Evolutionary conservation across 1,140 invertebrate species (phyloP).

Genomic region (Pseudomyrmex gracilis): DNA sequence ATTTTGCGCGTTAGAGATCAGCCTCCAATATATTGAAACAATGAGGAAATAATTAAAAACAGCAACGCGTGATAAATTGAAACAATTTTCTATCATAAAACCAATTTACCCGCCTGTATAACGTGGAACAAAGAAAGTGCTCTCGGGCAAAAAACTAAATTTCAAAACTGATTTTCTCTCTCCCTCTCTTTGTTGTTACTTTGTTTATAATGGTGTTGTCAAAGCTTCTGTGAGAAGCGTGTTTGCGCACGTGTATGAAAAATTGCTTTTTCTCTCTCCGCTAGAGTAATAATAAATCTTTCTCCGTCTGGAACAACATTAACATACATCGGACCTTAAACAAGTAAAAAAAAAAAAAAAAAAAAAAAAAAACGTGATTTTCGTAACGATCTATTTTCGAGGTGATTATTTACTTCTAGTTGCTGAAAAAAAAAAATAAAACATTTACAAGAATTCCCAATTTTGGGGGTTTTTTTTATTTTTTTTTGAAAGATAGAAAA

Average conservation of each 20-base stretch:
- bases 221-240: neutral
- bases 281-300: neutral
- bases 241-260: slow-evolving; percentile 9
- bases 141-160: neutral
- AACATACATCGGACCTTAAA: neutral
- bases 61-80: neutral
- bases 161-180: neutral
- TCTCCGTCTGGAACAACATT: too few species aligned
- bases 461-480: too few species aligned
- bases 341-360: too few species aligned
- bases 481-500: too few species aligned
- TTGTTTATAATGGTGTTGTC: slow-evolving; percentile 4
- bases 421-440: too few species aligned
- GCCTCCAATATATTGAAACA: too few species aligned
- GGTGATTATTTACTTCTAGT: too few species aligned
- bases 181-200: neutral
- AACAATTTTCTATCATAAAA: neutral
- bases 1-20: too few species aligned
- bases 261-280: neutral
- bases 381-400: neutral
- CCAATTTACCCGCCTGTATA: neutral
- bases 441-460: too few species aligned
- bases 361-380: neutral
- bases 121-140: neutral
- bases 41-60: neutral